A percentile compares a stretch with the other conserved stretches of the same genome.
These are phyloP conservation scores for Valencia hispanica DNA, from an alignment of 2,797 vertebrate species.

Conservation along the genomic window DNA sequence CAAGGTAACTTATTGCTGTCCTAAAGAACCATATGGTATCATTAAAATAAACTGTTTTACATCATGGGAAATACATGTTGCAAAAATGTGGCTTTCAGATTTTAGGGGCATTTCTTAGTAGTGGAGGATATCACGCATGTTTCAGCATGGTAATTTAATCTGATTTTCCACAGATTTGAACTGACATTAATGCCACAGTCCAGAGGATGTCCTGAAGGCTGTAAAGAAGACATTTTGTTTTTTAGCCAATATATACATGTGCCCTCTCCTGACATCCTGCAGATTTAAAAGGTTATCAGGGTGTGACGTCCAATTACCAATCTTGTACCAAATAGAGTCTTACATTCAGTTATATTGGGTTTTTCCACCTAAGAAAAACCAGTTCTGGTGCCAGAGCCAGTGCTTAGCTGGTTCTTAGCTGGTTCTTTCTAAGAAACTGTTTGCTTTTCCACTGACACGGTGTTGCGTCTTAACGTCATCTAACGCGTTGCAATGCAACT, in stretches of 20 bases:
- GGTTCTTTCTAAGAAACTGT: no score
- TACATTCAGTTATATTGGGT: not conserved
- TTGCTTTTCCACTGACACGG: no score
- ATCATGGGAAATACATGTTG: constrained; percentile 29
- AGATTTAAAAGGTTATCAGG: not conserved
- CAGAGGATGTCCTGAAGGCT: constrained; percentile 43
- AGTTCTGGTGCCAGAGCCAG: no score
- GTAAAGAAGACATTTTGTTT: constrained; percentile 34
- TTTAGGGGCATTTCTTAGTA: constrained; percentile 21
- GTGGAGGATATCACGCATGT: constrained; percentile 29
- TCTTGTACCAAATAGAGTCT: not conserved
- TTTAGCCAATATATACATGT: constrained; percentile 45
- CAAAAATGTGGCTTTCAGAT: constrained; percentile 18
- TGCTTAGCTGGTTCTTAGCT: no score
- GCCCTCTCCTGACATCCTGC: constrained; percentile 15
- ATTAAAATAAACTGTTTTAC: constrained; percentile 25
- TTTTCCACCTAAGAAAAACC: no score
- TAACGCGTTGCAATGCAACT: no score
- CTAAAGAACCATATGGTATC: constrained; percentile 53
- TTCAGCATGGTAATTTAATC: constrained; percentile 20
- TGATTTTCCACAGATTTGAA: constrained; percentile 37
- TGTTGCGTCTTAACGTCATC: no score
- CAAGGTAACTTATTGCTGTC: constrained; percentile 41
- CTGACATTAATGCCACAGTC: constrained; percentile 38
- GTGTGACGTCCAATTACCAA: not conserved